Conservation (phyloP, 2,113 vertebrate genomes). For the Pipa parva region DNA sequence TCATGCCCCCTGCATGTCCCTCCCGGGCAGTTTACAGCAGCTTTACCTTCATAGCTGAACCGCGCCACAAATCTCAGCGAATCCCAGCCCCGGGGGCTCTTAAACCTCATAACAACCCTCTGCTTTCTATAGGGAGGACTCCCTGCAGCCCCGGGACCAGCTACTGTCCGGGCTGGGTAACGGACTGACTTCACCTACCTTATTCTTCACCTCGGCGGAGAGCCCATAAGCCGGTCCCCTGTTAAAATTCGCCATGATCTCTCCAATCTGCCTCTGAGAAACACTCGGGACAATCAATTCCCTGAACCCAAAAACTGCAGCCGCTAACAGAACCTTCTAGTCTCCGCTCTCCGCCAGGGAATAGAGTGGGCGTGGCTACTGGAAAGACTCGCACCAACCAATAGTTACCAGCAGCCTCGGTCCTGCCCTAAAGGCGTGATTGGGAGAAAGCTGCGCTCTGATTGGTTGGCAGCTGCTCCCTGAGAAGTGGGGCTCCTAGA, state of each 20-base stretch:
- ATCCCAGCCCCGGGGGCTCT: neutral
- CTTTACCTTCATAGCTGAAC: too few relatives aligned
- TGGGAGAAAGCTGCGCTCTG: neutral
- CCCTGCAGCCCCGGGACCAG: constrained; percentile 19
- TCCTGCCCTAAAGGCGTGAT: neutral
- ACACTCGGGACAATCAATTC: neutral
- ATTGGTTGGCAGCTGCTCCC: neutral
- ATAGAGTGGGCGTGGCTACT: neutral
- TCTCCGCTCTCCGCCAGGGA: constrained; percentile 5
- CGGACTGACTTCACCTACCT: constrained; percentile 62
- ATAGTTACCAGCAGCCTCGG: neutral
- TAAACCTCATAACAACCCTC: neutral
- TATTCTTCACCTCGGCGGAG: constrained; percentile 88
- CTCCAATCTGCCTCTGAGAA: neutral
- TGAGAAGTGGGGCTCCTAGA: neutral
- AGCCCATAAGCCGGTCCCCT: constrained; percentile 88
- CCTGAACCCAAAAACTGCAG: neutral
- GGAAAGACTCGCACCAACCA: neutral
- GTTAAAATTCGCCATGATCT: constrained; percentile 85
- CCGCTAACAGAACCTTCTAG: constrained; percentile 45
- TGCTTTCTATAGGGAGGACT: too few relatives aligned
- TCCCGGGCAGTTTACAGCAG: too few relatives aligned
- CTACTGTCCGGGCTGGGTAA: neutral
- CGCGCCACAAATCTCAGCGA: too few relatives aligned
- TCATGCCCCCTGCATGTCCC: too few relatives aligned